Base-by-base conservation (phyloP, 2,797 vertebrate species). In the Melopsittacus undulatus region DNA sequence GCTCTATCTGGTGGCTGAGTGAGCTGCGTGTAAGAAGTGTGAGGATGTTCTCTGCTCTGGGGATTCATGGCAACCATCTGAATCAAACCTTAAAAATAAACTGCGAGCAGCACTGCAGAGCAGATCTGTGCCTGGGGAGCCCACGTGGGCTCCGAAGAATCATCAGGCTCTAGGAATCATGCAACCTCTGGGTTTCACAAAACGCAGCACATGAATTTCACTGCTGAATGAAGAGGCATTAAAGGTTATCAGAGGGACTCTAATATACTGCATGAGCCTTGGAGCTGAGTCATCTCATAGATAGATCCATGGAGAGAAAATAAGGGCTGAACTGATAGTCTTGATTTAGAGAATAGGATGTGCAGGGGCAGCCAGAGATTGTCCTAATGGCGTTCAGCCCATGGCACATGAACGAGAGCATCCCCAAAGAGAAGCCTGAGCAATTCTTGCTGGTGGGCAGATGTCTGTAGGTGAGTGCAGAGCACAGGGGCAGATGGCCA, bases 41-140 rank as follows among this genome's bases (percentile, higher is more conserved):
- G 77, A 90, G 43, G 83, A 74, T 89, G 75, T 93, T 94, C 89
- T 52, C 70, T 76, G 91, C 77, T 70, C 56, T n/a, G 87, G 76
- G 87, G 92, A 87, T 88, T 95, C 96, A 74, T 92, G 59, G 92
- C 85, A 96, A 88, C 92, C 70, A 38, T 78, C 63, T 92, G 94
- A 96, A 92, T 34, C 90, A 43, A 15, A 72, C 61, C 63, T 93
- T 86, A 48, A 63, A 96, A 96, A 91, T 94, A 95, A 96, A 46
- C 77, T 21, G 27, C 3, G 66, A 93, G 84, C 82, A 83, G 79
- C 62, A 5, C 40, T 32, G 56, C 79, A 66, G 61, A 93, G 48
- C 94, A 92, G 23, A 78, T 75, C 87, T 48, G 3, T 5, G 72
- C 93, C 81, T 82, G 69, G 73, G 91, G 77, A 96, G 83, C 92